Evolutionary conservation across 2,888 invertebrate genomes (phyloP).

Genomic region (Tetropium fuscum): DNA sequence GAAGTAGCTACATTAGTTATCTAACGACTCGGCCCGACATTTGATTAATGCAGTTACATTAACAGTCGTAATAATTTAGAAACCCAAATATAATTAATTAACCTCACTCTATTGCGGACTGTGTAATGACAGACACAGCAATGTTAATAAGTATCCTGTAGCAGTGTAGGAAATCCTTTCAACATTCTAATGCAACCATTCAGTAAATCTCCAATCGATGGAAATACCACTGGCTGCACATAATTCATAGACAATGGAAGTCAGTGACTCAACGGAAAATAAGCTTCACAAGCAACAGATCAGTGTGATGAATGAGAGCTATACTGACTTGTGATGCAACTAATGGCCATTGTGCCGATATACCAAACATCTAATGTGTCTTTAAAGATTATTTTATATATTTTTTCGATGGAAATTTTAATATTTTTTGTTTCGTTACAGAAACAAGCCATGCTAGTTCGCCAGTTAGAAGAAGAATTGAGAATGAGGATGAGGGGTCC

Average conservation of each 20-base stretch:
- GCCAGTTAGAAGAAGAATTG: slow-evolving; percentile 93
- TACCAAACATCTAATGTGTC: too few relatives aligned
- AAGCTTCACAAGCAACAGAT: background rate
- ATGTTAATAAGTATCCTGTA: background rate
- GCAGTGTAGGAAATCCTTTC: background rate
- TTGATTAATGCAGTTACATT: background rate
- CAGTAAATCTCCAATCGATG: background rate
- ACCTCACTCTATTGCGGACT: background rate
- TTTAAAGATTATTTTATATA: too few relatives aligned
- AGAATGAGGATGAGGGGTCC: slow-evolving; percentile 90
- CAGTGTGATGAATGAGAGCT: background rate
- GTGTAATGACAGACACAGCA: background rate
- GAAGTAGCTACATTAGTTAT: too few relatives aligned
- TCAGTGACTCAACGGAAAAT: background rate
- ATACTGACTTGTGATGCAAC: too few relatives aligned
- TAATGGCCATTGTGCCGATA: too few relatives aligned
- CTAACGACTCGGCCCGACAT: too few relatives aligned
- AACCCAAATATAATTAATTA: background rate
- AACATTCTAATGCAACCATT: background rate
- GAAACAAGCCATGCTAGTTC: slow-evolving; percentile 96
- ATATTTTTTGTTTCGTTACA: slow-evolving; percentile 65
- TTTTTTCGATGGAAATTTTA: background rate
- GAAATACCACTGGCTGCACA: background rate
- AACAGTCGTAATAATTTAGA: background rate
- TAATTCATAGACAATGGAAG: background rate